Percentiles rank a stretch among this genome's conserved stretches.
Evolutionary conservation across 1,140 invertebrate species (phyloP).

Genomic region (Polyergus mexicanus): DNA sequence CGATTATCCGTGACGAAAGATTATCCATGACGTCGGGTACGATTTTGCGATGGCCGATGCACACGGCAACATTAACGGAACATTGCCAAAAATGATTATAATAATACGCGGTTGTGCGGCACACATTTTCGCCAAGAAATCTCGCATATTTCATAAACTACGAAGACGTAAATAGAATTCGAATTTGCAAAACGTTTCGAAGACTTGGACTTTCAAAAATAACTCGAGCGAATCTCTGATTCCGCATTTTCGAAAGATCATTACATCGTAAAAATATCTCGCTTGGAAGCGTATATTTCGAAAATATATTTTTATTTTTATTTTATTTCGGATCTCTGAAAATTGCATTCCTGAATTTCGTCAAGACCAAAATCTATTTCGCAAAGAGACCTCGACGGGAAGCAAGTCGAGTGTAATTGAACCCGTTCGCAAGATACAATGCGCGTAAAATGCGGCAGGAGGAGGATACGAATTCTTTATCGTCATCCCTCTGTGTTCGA

Average conservation of each 20-base stretch:
- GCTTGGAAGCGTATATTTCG: background rate
- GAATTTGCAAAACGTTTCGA: slow-evolving; percentile 9
- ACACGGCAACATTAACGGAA: slow-evolving; percentile 45
- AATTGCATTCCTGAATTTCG: background rate
- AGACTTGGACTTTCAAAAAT: slow-evolving; percentile 20
- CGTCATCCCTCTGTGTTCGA: slow-evolving; percentile 41
- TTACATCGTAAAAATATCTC: slow-evolving; percentile 23
- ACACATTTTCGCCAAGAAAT: slow-evolving; percentile 35
- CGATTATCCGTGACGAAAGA: slow-evolving; percentile 53
- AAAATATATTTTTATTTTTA: background rate
- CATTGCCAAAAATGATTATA: slow-evolving; percentile 60
- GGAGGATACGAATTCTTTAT: slow-evolving; percentile 36
- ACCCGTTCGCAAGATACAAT: background rate
- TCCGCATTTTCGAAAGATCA: background rate
- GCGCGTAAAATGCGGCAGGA: slow-evolving; percentile 3
- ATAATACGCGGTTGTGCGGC: slow-evolving; percentile 38
- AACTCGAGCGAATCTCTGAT: slow-evolving; percentile 10
- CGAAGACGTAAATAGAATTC: background rate
- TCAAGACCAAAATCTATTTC: background rate
- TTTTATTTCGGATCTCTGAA: background rate
- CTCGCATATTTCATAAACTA: background rate
- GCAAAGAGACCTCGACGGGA: background rate
- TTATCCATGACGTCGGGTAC: slow-evolving; percentile 36
- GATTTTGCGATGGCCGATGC: background rate
- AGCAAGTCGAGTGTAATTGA: background rate